Conservation (phyloP, 2,888 invertebrate genomes). For the Hypsopygia costalis region DNA sequence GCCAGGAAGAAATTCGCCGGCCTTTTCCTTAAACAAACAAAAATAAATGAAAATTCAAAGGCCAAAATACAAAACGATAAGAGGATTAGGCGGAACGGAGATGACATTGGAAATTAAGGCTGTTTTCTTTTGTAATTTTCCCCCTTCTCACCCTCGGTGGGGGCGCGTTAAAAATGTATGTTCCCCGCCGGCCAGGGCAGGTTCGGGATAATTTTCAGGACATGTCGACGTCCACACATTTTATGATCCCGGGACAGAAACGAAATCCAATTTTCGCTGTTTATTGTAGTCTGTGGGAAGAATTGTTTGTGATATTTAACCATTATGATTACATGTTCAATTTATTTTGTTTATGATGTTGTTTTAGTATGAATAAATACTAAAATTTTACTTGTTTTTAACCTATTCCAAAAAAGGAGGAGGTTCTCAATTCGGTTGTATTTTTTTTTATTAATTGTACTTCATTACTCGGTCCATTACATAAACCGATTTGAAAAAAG, state of each 20-base stretch:
- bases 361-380: too few species aligned
- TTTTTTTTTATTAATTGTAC: too few species aligned
- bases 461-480: too few species aligned
- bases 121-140: slow-evolving; percentile 80
- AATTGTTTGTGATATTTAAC: too few species aligned
- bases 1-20: slow-evolving; percentile 33
- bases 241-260: slow-evolving; percentile 39
- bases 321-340: too few species aligned
- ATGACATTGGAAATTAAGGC: slow-evolving; percentile 81
- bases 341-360: slow-evolving; percentile 8
- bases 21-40: slow-evolving; percentile 76
- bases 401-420: too few species aligned
- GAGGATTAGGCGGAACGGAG: slow-evolving; percentile 79
- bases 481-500: too few species aligned
- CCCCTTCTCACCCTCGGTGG: slow-evolving; percentile 64
- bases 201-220: slow-evolving; percentile 57
- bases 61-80: slow-evolving; percentile 78
- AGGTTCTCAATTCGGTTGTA: too few species aligned
- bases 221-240: slow-evolving; percentile 48
- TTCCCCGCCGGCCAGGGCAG: slow-evolving; percentile 41
- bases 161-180: slow-evolving; percentile 76
- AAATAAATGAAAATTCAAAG: slow-evolving; percentile 80
- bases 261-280: slow-evolving; percentile 28
- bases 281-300: slow-evolving; percentile 19
- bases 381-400: too few species aligned